phyloP scores from a whole-genome alignment of 2,888 invertebrate species.

The Campaea margaritaria region DNA sequence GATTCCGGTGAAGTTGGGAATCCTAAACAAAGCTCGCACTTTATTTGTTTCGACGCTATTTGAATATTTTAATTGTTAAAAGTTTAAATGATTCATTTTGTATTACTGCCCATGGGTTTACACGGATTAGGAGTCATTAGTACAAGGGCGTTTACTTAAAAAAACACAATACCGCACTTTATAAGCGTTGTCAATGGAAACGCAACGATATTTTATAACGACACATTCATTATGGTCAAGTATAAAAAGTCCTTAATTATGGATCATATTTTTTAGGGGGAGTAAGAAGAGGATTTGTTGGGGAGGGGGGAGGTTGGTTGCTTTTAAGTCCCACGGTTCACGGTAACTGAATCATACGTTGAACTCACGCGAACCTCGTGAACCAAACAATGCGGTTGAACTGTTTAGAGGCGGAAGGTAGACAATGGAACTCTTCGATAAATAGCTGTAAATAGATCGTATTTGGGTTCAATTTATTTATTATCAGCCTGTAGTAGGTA shows the following conservation, averaged over 20 bases:
- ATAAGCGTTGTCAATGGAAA: too few species aligned
- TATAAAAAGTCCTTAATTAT: too few species aligned
- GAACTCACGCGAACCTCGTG: slow-evolving; percentile 7
- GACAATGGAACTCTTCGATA: too few species aligned
- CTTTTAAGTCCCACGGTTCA: not conserved
- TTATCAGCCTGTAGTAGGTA: too few species aligned
- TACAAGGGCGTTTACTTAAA: not conserved
- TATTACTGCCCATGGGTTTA: not conserved
- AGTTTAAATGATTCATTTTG: slow-evolving; percentile 28
- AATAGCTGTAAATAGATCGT: too few species aligned
- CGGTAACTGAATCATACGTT: slow-evolving; percentile 5
- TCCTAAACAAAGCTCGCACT: slow-evolving; percentile 26
- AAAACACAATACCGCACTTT: too few species aligned
- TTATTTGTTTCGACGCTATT: slow-evolving; percentile 31
- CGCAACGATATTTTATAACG: too few species aligned
- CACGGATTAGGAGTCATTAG: not conserved
- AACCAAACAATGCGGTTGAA: slow-evolving; percentile 1
- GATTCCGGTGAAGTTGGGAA: slow-evolving; percentile 25
- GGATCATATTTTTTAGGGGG: too few species aligned
- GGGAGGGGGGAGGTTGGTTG: too few species aligned
- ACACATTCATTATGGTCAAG: too few species aligned
- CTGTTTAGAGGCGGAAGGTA: not conserved
- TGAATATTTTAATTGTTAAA: slow-evolving; percentile 32
- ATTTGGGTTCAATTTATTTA: too few species aligned
- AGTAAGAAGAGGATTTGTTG: too few species aligned